phyloP scores from a whole-genome alignment of 2,797 vertebrate genomes.

The Gymnoscopelus microlampas region DNA sequence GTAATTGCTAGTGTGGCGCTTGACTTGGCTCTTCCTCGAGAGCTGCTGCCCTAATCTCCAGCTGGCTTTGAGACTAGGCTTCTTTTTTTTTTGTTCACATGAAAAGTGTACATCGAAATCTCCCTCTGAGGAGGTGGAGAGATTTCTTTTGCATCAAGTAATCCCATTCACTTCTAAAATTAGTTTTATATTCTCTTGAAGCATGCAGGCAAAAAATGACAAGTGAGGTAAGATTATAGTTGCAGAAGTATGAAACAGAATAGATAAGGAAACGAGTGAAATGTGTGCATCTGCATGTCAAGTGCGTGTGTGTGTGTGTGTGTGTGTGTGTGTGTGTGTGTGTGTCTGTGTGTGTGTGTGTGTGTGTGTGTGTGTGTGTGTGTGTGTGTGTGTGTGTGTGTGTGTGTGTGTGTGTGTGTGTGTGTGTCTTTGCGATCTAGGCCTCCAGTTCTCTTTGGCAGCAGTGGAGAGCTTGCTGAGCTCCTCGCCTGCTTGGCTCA shows the following conservation, averaged over 20 bases:
- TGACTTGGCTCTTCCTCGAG: constrained; percentile 65
- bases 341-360: background rate
- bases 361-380: constrained; percentile 4
- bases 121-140: constrained; percentile 71
- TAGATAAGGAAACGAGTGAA: constrained; percentile 61
- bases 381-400: constrained; percentile 1
- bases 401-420: constrained; percentile 7
- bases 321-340: background rate
- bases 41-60: constrained; percentile 61
- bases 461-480: constrained; percentile 51
- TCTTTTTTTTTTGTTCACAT: constrained; percentile 54
- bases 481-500: constrained; percentile 54
- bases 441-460: constrained; percentile 30
- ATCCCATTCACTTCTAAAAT: constrained; percentile 76
- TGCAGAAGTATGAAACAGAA: constrained; percentile 68
- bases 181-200: constrained; percentile 69
- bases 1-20: constrained; percentile 71
- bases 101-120: constrained; percentile 70
- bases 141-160: constrained; percentile 74
- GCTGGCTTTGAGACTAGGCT: constrained; percentile 46
- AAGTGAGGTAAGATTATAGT: constrained; percentile 72
- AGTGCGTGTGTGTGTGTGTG: background rate
- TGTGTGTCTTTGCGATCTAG: constrained; percentile 7
- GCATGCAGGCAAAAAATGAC: constrained; percentile 64
- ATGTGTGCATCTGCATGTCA: background rate